A percentile compares a stretch with the other conserved stretches of the same genome.
Conservation (phyloP, 2,797 vertebrate genomes). For the Sebastes cheni region DNA sequence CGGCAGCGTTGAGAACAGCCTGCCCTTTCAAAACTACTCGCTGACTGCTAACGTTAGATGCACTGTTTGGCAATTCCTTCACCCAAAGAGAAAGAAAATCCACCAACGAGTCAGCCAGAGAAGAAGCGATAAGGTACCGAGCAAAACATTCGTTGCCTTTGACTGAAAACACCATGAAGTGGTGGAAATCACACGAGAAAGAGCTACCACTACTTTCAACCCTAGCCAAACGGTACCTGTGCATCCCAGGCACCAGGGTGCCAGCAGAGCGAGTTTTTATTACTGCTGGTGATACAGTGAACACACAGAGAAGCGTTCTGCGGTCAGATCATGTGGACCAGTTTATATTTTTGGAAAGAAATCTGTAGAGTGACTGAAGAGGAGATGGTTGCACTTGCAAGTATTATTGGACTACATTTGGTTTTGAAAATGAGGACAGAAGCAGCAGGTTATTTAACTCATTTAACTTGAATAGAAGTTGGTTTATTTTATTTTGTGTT, state of each 20-base stretch:
- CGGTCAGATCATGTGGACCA: background rate
- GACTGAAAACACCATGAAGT: background rate
- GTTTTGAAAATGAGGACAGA: background rate
- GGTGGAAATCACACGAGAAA: background rate
- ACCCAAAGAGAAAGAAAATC: background rate
- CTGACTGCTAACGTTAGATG: background rate
- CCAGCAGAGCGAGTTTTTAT: background rate
- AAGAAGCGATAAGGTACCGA: background rate
- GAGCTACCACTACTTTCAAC: background rate
- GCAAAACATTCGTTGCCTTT: background rate
- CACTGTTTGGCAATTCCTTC: background rate
- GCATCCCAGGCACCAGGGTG: background rate
- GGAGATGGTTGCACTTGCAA: background rate
- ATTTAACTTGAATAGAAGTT: too few species aligned
- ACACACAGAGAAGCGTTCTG: background rate
- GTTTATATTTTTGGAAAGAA: background rate
- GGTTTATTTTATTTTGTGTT: too few species aligned
- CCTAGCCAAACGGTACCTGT: background rate
- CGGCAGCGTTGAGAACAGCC: too few species aligned
- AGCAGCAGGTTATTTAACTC: too few species aligned
- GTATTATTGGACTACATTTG: background rate
- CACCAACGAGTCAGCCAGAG: background rate
- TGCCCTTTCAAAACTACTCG: too few species aligned
- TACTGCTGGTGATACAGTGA: background rate
- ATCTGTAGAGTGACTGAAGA: background rate